Evolutionary conservation across 2,888 invertebrate genomes (phyloP).

Genomic region (Caenorhabditis macrosperma): DNA sequence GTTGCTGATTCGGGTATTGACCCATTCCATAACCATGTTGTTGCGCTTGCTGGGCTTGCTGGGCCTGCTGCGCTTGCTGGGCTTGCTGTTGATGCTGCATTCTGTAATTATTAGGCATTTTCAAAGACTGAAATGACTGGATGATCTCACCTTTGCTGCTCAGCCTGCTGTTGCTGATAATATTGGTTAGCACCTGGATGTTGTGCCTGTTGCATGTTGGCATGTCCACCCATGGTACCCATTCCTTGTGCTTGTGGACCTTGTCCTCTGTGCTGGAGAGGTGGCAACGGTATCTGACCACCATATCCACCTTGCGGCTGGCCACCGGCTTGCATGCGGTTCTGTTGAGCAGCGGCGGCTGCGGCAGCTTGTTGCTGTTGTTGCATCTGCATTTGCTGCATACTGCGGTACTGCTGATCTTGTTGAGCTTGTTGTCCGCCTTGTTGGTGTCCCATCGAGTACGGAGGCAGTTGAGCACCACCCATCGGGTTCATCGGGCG

Average conservation of each 20-base stretch:
- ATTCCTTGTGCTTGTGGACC: constrained; percentile 35
- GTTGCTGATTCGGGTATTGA: constrained; percentile 37
- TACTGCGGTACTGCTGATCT: constrained; percentile 25
- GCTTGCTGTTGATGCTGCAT: too few species aligned
- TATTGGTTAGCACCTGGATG: constrained; percentile 39
- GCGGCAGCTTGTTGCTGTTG: constrained; percentile 15
- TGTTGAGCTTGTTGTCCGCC: constrained; percentile 8
- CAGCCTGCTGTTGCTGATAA: constrained; percentile 19
- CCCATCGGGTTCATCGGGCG: constrained; percentile 24
- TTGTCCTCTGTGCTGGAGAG: constrained; percentile 29
- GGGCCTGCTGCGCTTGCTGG: too few species aligned
- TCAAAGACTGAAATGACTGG: too few species aligned
- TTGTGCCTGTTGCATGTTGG: constrained; percentile 12
- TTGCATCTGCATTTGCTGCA: constrained; percentile 23
- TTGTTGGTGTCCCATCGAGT: constrained; percentile 21
- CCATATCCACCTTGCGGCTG: constrained; percentile 4
- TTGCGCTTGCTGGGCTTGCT: too few species aligned
- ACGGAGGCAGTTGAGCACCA: constrained; percentile 17
- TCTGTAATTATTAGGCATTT: too few species aligned
- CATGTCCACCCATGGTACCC: constrained; percentile 21
- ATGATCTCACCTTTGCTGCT: too few species aligned
- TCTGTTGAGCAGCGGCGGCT: constrained; percentile 14
- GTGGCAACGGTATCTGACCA: constrained; percentile 15
- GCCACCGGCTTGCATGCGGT: constrained; percentile 11
- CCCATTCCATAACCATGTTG: constrained; percentile 30